phyloP scores from a whole-genome alignment of 2,797 vertebrate genomes.

The Perdix hodgsoniae region DNA sequence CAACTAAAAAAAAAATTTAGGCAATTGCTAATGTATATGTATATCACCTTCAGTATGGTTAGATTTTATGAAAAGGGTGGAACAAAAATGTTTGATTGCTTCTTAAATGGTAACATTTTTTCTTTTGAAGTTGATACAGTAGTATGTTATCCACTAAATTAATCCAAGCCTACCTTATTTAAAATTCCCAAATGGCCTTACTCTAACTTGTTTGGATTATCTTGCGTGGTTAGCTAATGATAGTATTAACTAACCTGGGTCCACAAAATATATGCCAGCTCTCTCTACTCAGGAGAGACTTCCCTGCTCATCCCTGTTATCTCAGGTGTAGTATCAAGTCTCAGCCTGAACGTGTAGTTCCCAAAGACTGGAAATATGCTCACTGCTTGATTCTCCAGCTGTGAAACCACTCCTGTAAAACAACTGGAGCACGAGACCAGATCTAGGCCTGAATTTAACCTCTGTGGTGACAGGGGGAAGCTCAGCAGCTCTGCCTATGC shows the following conservation, averaged over 20 bases:
- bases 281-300: background rate
- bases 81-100: background rate
- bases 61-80: background rate
- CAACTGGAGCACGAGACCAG: rapidly evolving
- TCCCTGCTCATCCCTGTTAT: background rate
- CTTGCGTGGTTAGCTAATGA: background rate
- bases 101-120: background rate
- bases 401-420: background rate
- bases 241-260: background rate
- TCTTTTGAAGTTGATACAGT: background rate
- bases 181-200: background rate
- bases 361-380: background rate
- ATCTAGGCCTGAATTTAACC: background rate
- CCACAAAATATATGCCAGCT: background rate
- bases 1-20: background rate
- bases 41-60: background rate
- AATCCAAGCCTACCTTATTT: background rate
- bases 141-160: background rate
- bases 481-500: background rate
- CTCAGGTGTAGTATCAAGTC: background rate
- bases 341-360: background rate
- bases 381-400: background rate
- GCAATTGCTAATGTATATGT: background rate
- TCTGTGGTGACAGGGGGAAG: background rate
- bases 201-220: background rate